A percentile compares a stretch with the other conserved stretches of the same genome.
phyloP scores from a whole-genome alignment of 2,888 invertebrate species.

The Lasioglossum marginatum region DNA sequence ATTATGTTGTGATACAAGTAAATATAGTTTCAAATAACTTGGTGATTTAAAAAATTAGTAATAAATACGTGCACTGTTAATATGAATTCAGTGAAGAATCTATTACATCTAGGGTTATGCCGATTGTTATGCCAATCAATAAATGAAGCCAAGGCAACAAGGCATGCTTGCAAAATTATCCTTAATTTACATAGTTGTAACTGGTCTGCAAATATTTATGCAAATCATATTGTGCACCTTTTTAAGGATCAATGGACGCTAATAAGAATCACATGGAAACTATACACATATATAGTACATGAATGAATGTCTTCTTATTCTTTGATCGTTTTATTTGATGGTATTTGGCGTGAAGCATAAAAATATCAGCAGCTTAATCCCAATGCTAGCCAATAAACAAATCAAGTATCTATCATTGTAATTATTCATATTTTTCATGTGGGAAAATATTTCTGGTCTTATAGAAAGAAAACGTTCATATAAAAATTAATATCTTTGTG shows the following conservation, averaged over 20 bases:
- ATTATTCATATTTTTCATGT: not conserved
- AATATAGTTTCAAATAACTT: not conserved
- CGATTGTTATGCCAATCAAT: not conserved
- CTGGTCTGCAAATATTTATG: not conserved
- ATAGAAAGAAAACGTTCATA: too few species aligned
- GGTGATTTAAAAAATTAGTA: not conserved
- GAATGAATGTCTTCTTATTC: not conserved
- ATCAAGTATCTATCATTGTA: not conserved
- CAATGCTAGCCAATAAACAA: not conserved
- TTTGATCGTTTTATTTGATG: not conserved
- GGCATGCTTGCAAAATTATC: not conserved
- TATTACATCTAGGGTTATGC: not conserved
- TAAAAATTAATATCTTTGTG: too few species aligned
- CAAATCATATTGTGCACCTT: not conserved
- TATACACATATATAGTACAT: not conserved
- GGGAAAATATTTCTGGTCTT: not conserved
- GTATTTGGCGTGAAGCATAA: too few species aligned
- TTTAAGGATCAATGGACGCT: not conserved
- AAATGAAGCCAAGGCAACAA: not conserved
- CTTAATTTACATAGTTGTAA: not conserved
- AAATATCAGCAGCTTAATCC: too few species aligned
- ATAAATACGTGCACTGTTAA: not conserved
- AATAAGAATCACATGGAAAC: not conserved
- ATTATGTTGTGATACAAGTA: not conserved
- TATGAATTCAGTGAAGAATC: not conserved